These are phyloP conservation scores for Phortica okadai DNA, from an alignment of 2,888 invertebrate genomes.

Conservation along the genomic window DNA sequence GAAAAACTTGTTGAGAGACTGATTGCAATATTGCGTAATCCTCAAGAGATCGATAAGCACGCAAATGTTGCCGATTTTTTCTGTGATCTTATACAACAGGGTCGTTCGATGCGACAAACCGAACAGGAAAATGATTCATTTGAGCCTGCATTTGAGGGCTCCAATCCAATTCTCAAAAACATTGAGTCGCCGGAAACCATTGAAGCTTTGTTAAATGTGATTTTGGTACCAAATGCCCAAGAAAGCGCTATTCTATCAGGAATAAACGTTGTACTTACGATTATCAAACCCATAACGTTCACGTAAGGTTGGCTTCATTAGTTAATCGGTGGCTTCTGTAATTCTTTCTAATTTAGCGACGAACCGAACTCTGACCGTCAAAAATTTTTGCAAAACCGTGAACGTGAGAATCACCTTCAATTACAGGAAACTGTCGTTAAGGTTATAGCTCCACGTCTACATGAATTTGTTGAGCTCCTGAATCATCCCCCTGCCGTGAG, in stretches of 20 bases:
- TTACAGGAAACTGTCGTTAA: conserved; percentile 81
- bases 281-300: conserved; percentile 78
- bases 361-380: conserved; percentile 74
- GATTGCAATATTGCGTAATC: conserved; percentile 80
- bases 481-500: conserved; percentile 84
- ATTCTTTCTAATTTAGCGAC: conserved; percentile 61
- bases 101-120: conserved; percentile 79
- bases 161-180: conserved; percentile 84
- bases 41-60: conserved; percentile 85
- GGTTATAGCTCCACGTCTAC: conserved; percentile 82
- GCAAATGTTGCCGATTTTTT: conserved; percentile 92
- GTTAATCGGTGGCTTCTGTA: not conserved
- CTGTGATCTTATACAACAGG: conserved; percentile 87
- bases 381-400: conserved; percentile 73
- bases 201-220: conserved; percentile 83
- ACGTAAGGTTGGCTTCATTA: conserved; percentile 59
- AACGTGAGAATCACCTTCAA: conserved; percentile 80
- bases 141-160: conserved; percentile 73
- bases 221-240: conserved; percentile 82
- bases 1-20: conserved; percentile 91
- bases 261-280: conserved; percentile 86
- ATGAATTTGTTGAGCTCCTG: conserved; percentile 82
- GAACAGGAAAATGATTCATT: conserved; percentile 78
- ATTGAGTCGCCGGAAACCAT: conserved; percentile 84
- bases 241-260: conserved; percentile 88